Base-by-base conservation (phyloP, 2,113 vertebrate species). In the Myodes glareolus region DNA sequence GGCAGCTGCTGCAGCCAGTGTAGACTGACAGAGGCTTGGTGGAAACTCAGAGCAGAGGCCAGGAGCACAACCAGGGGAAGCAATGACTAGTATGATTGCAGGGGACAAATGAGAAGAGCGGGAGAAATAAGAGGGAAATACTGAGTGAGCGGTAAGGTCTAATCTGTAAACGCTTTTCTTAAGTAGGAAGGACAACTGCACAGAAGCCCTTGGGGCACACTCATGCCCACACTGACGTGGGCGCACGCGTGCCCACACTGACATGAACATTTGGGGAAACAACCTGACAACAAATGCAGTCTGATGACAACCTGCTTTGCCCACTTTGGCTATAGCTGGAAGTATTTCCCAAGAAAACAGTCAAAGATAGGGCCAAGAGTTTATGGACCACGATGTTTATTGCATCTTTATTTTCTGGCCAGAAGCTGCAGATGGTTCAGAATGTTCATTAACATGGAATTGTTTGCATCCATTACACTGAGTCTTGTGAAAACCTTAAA, bases 101-200 rank as follows among this genome's bases (percentile, higher is more conserved):
- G 31, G 63, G 84, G 68, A 96, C 89, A 95, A 85, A 77, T 86
- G 70, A 92, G 95, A 96, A 92, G 63, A 92, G 85, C 82, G 8
- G 25, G 91, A 94, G 42, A 97, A 86, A 82, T 3, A 5, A 92
- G 91, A 55, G 13, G 16, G 87, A 90, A 93, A 12, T 5, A 7
- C 9, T 94, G 70, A 29, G 50, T 21, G 92, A 92, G 52, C 93
- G 21, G 36, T 27, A 94, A 96, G 31, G 67, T 72, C 72, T 94
- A 81, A 70, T 23, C 61, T 94, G 27, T 47, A 61, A 17, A 13
- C 14, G 29, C 52, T 75, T 72, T 21, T 58, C 58, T 29, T 80
- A 33, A 87, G 52, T 19, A 78, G 52, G 58, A 52, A 82, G 87
- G 75, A 87, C 0, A 72, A 47, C 33, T 47, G 8, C 29, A 42